Evolutionary conservation across 2,113 vertebrate genomes (phyloP).

Genomic region (Carassius auratus): DNA sequence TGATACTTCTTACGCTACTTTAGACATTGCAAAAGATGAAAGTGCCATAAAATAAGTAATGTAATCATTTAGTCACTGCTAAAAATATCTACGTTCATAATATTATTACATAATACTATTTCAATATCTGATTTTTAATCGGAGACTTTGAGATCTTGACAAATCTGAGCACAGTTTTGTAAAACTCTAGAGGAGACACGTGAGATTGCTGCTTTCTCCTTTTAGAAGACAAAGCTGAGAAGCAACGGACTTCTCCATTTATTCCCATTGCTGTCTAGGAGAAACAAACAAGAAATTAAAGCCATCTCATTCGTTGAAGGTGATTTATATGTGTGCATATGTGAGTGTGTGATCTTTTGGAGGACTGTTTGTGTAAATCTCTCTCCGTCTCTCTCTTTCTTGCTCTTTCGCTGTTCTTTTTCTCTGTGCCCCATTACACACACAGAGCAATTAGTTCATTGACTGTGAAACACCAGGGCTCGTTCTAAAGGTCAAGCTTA

Average conservation of each 20-base stretch:
- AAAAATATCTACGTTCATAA: not conserved
- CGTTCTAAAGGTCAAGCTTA: constrained; percentile 58
- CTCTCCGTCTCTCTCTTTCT: constrained; percentile 6
- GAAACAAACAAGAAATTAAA: not conserved
- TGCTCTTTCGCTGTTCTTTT: not conserved
- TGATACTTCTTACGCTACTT: no score
- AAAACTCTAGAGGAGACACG: not conserved
- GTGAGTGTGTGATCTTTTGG: not conserved
- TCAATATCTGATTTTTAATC: not conserved
- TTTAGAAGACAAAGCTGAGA: not conserved
- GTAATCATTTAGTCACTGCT: not conserved
- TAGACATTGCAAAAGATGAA: no score
- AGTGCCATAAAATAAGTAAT: no score
- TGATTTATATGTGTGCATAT: not conserved
- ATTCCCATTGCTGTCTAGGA: not conserved
- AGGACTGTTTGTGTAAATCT: constrained; percentile 4
- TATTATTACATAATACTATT: not conserved
- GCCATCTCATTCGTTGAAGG: not conserved
- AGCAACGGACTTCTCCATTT: not conserved
- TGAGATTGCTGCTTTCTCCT: not conserved
- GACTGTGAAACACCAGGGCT: constrained; percentile 50
- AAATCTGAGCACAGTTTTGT: not conserved
- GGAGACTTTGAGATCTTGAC: not conserved
- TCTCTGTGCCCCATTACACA: constrained; percentile 15
- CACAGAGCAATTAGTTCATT: constrained; percentile 52